Percentiles rank a stretch among this genome's conserved stretches.
phyloP scores from a whole-genome alignment of 2,797 vertebrate species.

The Pagetopsis macropterus region DNA sequence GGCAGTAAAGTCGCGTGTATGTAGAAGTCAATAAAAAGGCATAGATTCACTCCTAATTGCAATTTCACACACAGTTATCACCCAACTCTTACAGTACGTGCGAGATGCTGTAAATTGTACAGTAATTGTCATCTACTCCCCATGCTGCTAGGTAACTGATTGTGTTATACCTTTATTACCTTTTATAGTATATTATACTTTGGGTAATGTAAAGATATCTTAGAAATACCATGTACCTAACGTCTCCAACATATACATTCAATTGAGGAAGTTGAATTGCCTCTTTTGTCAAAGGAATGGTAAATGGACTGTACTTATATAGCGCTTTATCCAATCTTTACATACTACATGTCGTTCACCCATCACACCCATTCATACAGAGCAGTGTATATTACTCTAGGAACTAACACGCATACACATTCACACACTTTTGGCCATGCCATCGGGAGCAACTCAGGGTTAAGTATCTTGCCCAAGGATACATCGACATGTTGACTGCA shows the following conservation, averaged over 20 bases:
- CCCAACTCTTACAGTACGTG: not conserved
- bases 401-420: too few species aligned
- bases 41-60: not conserved
- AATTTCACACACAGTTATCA: slow-evolving; percentile 7
- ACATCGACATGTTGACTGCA: too few species aligned
- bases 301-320: too few species aligned
- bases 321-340: too few species aligned
- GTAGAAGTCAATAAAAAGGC: slow-evolving; percentile 1
- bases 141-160: not conserved
- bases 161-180: not conserved
- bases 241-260: not conserved
- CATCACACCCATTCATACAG: too few species aligned
- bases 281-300: not conserved
- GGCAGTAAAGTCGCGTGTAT: not conserved
- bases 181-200: not conserved
- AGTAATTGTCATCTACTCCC: not conserved
- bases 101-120: not conserved
- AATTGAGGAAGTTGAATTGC: not conserved
- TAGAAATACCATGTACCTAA: not conserved
- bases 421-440: too few species aligned
- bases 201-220: not conserved
- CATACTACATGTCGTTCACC: too few species aligned
- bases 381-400: too few species aligned
- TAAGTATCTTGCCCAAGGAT: too few species aligned
- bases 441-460: too few species aligned